phyloP scores from a whole-genome alignment of 2,113 vertebrate genomes.

The Neopipo cinnamomea region DNA sequence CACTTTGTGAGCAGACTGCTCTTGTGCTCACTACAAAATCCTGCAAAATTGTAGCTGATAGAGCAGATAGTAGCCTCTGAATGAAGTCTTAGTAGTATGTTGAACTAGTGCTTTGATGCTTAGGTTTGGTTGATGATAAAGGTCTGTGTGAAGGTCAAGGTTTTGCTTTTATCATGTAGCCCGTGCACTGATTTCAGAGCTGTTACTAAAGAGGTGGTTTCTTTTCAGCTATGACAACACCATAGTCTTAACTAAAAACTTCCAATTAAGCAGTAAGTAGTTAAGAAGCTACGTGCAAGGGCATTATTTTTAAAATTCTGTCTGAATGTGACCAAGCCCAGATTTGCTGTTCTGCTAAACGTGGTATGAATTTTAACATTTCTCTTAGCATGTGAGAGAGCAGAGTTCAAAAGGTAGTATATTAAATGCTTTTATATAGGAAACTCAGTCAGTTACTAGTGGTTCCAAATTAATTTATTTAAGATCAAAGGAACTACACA shows the following conservation, averaged over 20 bases:
- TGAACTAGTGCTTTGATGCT: not conserved
- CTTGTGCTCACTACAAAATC: not conserved
- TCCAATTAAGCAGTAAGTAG: not conserved
- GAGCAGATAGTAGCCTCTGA: not conserved
- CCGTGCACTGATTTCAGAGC: not conserved
- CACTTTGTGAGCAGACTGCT: not conserved
- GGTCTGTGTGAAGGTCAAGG: not conserved
- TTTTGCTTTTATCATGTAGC: not conserved
- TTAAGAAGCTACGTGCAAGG: not conserved
- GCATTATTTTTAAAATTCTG: not conserved
- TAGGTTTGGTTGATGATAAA: not conserved
- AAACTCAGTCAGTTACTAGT: not conserved
- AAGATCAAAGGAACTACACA: not conserved
- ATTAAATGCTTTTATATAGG: not conserved
- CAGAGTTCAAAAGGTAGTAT: not conserved
- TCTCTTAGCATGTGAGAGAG: not conserved
- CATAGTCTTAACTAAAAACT: not conserved
- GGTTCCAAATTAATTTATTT: not conserved
- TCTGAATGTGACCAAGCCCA: not conserved
- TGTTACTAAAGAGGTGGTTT: not conserved
- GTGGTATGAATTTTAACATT: not conserved
- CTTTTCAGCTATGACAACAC: not conserved
- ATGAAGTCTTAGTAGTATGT: not conserved
- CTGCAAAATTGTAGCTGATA: not conserved
- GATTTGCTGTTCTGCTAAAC: not conserved